These are phyloP conservation scores for Lymantria dispar DNA, from an alignment of 2,888 invertebrate genomes.

Conservation along the genomic window DNA sequence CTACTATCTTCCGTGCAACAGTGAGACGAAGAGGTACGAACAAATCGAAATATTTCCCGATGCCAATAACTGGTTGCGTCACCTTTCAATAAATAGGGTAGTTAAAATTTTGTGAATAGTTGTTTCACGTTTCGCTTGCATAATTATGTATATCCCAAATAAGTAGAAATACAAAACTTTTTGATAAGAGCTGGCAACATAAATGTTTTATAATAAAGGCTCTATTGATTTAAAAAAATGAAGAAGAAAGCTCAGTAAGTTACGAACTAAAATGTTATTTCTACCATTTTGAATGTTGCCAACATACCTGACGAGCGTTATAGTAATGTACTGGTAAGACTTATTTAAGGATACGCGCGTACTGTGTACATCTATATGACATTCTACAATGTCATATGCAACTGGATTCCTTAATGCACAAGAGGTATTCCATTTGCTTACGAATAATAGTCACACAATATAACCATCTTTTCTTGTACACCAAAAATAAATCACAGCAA, in stretches of 20 bases:
- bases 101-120: conserved; percentile 26
- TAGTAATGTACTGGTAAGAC: conserved; percentile 27
- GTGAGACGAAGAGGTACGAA: too few relatives aligned
- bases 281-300: conserved; percentile 29
- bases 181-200: background rate
- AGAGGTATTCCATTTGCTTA: too few relatives aligned
- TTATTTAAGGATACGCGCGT: conserved; percentile 12
- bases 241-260: background rate
- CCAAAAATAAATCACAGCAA: too few relatives aligned
- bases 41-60: too few relatives aligned
- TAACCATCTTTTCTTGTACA: too few relatives aligned
- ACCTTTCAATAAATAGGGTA: conserved; percentile 22
- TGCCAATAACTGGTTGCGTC: conserved; percentile 7
- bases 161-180: conserved; percentile 20
- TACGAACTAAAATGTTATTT: background rate
- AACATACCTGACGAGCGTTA: conserved; percentile 25
- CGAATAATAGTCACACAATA: too few relatives aligned
- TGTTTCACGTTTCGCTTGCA: conserved; percentile 27
- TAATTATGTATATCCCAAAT: conserved; percentile 16
- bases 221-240: too few relatives aligned
- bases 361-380: too few relatives aligned
- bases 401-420: too few relatives aligned
- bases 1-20: too few relatives aligned
- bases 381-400: too few relatives aligned
- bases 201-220: too few relatives aligned